Percentiles rank a stretch among this genome's conserved stretches.
These are phyloP conservation scores for Trinorchestia longiramus DNA, from an alignment of 1,140 invertebrate species.

Conservation along the genomic window DNA sequence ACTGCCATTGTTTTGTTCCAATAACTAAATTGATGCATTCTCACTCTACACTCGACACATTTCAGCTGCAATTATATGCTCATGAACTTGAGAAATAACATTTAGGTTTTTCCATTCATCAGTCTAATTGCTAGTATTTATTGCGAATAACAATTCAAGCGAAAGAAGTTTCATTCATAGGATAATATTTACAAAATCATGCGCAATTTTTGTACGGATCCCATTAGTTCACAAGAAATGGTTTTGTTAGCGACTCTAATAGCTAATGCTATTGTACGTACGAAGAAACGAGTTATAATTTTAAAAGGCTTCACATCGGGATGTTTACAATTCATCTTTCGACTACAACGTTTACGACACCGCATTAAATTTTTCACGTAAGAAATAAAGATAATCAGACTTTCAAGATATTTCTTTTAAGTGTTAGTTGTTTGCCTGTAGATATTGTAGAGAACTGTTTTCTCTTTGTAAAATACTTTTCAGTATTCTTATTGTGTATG, in stretches of 20 bases:
- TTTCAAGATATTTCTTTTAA: background rate
- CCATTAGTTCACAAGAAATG: background rate
- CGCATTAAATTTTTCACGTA: background rate
- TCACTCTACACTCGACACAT: background rate
- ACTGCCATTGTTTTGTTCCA: background rate
- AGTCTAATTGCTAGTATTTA: too few species aligned
- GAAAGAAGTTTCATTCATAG: background rate
- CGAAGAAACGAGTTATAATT: background rate
- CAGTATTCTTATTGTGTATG: too few species aligned
- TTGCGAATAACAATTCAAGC: background rate
- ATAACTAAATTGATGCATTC: background rate
- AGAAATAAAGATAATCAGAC: background rate
- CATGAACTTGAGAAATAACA: too few species aligned
- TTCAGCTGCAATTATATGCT: too few species aligned
- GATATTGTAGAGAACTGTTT: background rate
- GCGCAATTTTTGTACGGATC: background rate
- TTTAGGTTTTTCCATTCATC: too few species aligned
- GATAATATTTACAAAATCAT: background rate
- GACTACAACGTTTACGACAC: background rate
- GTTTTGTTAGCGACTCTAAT: background rate
- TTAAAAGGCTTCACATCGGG: background rate
- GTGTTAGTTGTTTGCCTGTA: background rate
- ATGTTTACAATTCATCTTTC: background rate
- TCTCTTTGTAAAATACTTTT: too few species aligned
- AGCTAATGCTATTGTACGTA: background rate